Evolutionary conservation across 2,888 invertebrate species (phyloP).

Genomic region (Cheilosia vulpina): DNA sequence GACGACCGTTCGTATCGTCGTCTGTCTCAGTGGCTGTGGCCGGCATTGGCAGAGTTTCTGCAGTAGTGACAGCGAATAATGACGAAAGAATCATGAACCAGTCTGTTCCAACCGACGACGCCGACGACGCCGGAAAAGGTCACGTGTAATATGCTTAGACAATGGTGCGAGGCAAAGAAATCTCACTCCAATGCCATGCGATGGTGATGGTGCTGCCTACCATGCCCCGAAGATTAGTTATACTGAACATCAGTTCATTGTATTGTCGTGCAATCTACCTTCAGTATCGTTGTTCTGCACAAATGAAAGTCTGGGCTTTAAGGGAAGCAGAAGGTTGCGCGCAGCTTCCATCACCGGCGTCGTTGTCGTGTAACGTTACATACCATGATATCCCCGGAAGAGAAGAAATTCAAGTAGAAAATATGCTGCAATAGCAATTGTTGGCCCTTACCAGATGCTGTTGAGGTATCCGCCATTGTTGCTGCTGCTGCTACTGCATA

Average conservation of each 20-base stretch:
- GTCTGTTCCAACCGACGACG: constrained; percentile 22
- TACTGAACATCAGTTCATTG: constrained; percentile 1
- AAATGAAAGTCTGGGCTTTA: constrained; percentile 32
- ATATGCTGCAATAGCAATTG: constrained; percentile 39
- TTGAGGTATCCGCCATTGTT: constrained; percentile 16
- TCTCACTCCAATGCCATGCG: constrained; percentile 4
- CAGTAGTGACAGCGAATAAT: constrained; percentile 56
- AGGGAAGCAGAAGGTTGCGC: constrained; percentile 33
- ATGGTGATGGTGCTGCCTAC: constrained; percentile 13
- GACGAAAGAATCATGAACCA: constrained; percentile 56
- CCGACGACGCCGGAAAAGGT: constrained; percentile 42
- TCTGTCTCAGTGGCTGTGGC: constrained; percentile 16
- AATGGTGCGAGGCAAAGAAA: constrained; percentile 19
- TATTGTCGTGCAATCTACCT: constrained; percentile 38
- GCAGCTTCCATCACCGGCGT: constrained; percentile 16
- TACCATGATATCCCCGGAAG: constrained; percentile 22
- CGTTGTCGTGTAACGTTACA: constrained; percentile 15
- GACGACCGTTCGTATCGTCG: constrained; percentile 22
- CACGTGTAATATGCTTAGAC: constrained; percentile 19
- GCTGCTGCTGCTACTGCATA: background rate
- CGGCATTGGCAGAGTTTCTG: background rate
- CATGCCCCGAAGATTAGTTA: constrained; percentile 16
- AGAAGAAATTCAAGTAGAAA: constrained; percentile 32
- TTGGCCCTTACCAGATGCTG: constrained; percentile 35
- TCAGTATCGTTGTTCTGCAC: constrained; percentile 17